A percentile compares a stretch with the other conserved stretches of the same genome.
Evolutionary conservation across 2,888 invertebrate species (phyloP).

Genomic region (Campoletis raptor): DNA sequence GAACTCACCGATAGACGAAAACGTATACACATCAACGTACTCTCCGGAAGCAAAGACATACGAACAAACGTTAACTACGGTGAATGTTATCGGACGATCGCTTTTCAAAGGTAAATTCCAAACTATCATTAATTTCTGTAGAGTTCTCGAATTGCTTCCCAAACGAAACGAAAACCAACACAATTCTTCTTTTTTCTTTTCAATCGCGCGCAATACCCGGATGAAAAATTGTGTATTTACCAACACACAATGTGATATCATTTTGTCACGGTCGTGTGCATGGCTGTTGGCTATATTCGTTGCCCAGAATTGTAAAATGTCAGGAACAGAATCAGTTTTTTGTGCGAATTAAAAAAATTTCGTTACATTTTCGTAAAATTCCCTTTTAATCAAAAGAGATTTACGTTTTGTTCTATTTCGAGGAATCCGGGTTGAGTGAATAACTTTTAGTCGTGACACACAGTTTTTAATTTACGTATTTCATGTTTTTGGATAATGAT

Average conservation of each 20-base stretch:
- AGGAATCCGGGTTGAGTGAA: background rate
- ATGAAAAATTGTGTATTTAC: conserved; percentile 33
- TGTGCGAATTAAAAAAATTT: background rate
- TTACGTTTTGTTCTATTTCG: background rate
- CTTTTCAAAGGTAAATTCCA: conserved; percentile 65
- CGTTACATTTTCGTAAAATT: background rate
- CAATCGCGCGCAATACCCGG: background rate
- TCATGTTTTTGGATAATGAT: background rate
- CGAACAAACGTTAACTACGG: conserved; percentile 63
- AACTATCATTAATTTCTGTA: conserved; percentile 65
- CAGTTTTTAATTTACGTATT: background rate
- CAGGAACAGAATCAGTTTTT: background rate
- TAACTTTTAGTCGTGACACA: background rate
- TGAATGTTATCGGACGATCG: conserved; percentile 63
- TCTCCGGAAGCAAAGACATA: conserved; percentile 42
- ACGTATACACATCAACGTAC: background rate
- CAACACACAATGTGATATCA: background rate
- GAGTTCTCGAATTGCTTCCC: conserved; percentile 41
- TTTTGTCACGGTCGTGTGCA: background rate
- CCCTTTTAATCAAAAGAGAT: conserved; percentile 1
- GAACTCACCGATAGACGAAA: conserved; percentile 35
- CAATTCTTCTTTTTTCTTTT: conserved; percentile 4
- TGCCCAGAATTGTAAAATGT: background rate
- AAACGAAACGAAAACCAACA: conserved; percentile 38
- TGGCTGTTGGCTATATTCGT: background rate